Conservation (phyloP, 2,113 vertebrate species). For the Apteryx owenii region DNA sequence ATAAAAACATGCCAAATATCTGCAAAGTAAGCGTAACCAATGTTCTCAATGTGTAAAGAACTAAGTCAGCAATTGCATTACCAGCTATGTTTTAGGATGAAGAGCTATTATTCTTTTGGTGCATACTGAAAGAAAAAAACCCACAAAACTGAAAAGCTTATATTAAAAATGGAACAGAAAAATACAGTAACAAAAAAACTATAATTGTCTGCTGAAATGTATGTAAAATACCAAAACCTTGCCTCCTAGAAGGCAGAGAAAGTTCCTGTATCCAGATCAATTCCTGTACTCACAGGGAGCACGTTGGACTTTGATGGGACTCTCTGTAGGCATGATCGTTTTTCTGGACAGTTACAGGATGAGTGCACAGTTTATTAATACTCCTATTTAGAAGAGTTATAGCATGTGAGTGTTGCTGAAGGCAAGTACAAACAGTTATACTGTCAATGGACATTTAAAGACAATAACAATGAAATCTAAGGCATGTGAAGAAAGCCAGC, state of each 20-base stretch:
- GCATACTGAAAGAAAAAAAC: neutral
- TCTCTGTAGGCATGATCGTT: neutral
- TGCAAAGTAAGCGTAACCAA: neutral
- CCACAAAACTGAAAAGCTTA: neutral
- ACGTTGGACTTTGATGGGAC: neutral
- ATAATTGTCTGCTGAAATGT: neutral
- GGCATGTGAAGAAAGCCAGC: neutral
- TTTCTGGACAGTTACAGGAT: neutral
- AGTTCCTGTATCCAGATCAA: neutral
- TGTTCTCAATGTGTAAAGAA: neutral
- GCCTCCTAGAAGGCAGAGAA: neutral
- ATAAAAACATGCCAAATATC: neutral
- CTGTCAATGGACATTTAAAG: neutral
- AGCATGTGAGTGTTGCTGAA: neutral
- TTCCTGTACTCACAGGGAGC: neutral
- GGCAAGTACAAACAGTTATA: neutral
- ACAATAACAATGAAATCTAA: neutral
- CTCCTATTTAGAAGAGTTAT: neutral
- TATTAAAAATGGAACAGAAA: neutral
- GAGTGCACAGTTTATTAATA: neutral
- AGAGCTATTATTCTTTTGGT: neutral
- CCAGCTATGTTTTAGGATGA: neutral
- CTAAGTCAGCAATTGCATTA: neutral
- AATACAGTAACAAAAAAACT: neutral
- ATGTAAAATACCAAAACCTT: neutral